phyloP scores from a whole-genome alignment of 2,888 invertebrate species.

The Melitaea athalia region DNA sequence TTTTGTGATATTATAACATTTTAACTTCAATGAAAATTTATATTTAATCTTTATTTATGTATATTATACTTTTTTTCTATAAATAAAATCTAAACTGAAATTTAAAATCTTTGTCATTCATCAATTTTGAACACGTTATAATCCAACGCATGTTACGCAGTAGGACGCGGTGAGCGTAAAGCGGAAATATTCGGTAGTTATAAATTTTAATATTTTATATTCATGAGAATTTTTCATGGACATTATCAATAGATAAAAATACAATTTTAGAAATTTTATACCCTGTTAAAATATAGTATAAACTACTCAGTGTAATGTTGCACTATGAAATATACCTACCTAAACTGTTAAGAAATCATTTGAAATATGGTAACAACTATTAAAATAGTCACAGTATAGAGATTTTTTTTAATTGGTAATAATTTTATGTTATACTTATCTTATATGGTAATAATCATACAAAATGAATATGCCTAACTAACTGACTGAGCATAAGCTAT shows the following conservation, averaged over 20 bases:
- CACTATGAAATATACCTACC: too few species aligned
- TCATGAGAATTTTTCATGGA: neutral
- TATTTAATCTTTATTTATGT: neutral
- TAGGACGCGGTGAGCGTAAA: constrained; percentile 3
- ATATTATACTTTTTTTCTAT: neutral
- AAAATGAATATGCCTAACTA: too few species aligned
- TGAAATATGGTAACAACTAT: too few species aligned
- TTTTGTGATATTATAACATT: too few species aligned
- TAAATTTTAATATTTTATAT: constrained; percentile 3
- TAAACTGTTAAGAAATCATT: too few species aligned
- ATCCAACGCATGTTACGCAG: neutral
- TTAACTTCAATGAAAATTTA: neutral
- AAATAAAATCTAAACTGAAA: neutral
- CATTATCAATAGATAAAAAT: neutral
- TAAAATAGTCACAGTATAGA: too few species aligned
- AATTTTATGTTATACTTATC: too few species aligned
- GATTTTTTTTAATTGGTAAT: too few species aligned
- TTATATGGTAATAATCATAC: too few species aligned
- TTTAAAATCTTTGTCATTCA: neutral
- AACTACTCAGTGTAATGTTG: neutral
- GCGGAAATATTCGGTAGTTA: constrained; percentile 1
- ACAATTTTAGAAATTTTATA: neutral
- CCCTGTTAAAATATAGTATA: neutral
- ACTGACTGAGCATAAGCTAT: too few species aligned
- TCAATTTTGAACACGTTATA: neutral